Percentiles rank a stretch among this genome's conserved stretches.
These are phyloP conservation scores for Isurus oxyrinchus DNA, from an alignment of 2,113 vertebrate species.

Conservation along the genomic window DNA sequence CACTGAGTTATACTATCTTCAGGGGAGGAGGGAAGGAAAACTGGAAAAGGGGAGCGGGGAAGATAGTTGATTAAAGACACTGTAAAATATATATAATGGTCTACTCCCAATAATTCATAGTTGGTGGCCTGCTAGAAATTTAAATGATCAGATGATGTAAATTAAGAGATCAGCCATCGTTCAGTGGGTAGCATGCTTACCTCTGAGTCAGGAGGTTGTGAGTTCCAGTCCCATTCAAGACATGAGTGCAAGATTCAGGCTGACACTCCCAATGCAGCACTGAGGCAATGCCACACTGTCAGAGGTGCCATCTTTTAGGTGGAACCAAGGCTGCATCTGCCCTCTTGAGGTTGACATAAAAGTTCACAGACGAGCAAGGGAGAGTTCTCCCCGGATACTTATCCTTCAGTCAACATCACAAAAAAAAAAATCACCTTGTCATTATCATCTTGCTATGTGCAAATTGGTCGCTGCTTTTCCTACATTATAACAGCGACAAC, in stretches of 20 bases:
- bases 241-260: background rate
- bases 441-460: background rate
- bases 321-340: background rate
- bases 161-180: background rate
- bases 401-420: background rate
- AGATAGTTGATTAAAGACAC: background rate
- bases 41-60: background rate
- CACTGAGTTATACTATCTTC: background rate
- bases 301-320: background rate
- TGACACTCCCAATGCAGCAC: background rate
- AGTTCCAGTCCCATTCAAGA: background rate
- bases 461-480: background rate
- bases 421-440: background rate
- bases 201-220: background rate
- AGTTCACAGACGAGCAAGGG: background rate
- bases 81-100: background rate
- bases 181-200: background rate
- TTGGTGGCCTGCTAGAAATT: background rate
- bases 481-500: background rate
- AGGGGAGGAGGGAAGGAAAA: background rate
- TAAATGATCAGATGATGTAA: background rate
- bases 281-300: background rate
- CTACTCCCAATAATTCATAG: background rate
- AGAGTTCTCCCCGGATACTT: background rate
- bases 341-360: background rate